Evolutionary conservation across 2,888 invertebrate genomes (phyloP).

Genomic region (Caprella mutica): DNA sequence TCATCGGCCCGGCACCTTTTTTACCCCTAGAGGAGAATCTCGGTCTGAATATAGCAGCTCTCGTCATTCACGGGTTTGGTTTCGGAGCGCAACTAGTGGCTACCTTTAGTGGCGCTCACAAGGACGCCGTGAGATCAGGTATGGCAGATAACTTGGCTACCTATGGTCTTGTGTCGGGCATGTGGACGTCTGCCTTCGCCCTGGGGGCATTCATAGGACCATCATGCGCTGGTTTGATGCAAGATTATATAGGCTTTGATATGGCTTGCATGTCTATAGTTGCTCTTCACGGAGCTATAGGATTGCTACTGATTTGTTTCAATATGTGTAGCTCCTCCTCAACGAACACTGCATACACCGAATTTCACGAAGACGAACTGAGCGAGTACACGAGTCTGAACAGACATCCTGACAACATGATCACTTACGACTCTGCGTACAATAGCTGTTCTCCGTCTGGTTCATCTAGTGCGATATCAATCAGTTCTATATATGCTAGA

Average conservation of each 20-base stretch:
- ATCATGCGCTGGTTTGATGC: conserved; percentile 59
- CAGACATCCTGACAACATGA: too few relatives aligned
- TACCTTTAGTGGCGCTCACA: conserved; percentile 70
- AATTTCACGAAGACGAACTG: too few relatives aligned
- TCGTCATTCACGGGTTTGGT: conserved; percentile 64
- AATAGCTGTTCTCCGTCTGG: too few relatives aligned
- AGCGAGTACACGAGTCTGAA: too few relatives aligned
- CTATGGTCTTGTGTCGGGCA: conserved; percentile 74
- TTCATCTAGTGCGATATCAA: too few relatives aligned
- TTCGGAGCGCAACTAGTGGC: conserved; percentile 74
- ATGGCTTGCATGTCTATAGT: conserved; percentile 60
- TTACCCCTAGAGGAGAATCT: conserved; percentile 42
- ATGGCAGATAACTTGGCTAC: conserved; percentile 77
- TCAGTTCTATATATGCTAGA: too few relatives aligned
- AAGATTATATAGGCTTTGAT: conserved; percentile 59
- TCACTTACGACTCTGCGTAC: too few relatives aligned
- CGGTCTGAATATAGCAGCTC: conserved; percentile 17
- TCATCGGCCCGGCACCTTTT: conserved; percentile 75
- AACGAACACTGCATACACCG: too few relatives aligned
- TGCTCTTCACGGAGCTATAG: conserved; percentile 39
- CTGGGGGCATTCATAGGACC: conserved; percentile 76
- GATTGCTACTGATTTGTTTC: background rate
- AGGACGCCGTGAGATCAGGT: conserved; percentile 62
- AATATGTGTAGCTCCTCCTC: conserved; percentile 1
- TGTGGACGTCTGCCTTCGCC: conserved; percentile 83